Base-by-base conservation (phyloP, 1,140 invertebrate species). In the Cardiocondyla obscurior region DNA sequence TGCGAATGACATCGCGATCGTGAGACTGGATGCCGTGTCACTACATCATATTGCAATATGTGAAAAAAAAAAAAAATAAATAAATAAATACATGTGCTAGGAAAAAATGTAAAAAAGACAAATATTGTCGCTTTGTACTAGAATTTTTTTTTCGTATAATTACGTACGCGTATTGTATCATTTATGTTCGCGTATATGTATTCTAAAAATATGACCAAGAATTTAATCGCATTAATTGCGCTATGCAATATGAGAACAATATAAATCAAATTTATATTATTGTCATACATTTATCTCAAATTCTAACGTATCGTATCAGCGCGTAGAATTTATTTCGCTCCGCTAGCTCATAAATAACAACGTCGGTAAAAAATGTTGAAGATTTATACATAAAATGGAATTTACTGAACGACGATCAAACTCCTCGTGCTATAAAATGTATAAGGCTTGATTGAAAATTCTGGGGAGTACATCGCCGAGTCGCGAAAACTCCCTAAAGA, bases 1-100 rank as follows among this genome's bases (percentile, higher is more conserved):
- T 79, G 74, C 69, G 74, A 69, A 69, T 67, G 74, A 79, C 62
- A 69, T 79, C 74, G 42, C 74, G 22, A 53, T 79, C 33, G 33
- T 69, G 16, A 22, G 49, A 67, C 65, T 79, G 12, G 46, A 55
- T 42, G 46, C 30, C 60, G 67, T 16, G 62, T 79, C 74, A 55
- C 30, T 67, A 30, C 22, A 69, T 67, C 30, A 25, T 36, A 53
- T 77, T 22, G 74, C 62, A 49, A 77, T 49, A 36, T 30, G 25
- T 16, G n/a, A 28, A 42, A 79, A 69, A 79, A 67, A n/a, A n/a
- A n/a, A n/a, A n/a, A n/a, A n/a, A n/a, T n/a, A n/a, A n/a, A n/a
- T n/a, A n/a, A n/a, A 79, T 5, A 16, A 51, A 42, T 64, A 36
- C 10, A 49, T 25, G 30, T 30, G 16, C 46, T 2, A 16, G 46